phyloP scores from a whole-genome alignment of 2,888 invertebrate species.

The Hirtodrosophila cameraria region DNA sequence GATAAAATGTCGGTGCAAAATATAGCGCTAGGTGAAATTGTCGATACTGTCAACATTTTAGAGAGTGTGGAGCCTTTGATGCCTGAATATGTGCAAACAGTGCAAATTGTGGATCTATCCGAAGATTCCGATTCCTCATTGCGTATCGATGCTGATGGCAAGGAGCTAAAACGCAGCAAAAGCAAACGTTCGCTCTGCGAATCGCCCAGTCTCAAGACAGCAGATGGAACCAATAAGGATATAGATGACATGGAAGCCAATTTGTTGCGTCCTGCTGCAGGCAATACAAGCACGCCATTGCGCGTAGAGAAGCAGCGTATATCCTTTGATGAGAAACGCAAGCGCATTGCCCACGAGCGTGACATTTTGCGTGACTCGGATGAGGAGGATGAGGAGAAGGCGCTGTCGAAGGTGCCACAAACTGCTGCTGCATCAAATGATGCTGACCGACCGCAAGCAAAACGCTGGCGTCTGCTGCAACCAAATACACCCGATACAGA shows the following conservation, averaged over 20 bases:
- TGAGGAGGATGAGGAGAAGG: constrained; percentile 62
- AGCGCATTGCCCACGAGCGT: constrained; percentile 82
- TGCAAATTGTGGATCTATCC: constrained; percentile 86
- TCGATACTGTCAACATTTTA: constrained; percentile 85
- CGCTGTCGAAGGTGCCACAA: background rate
- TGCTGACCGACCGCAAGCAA: constrained; percentile 56
- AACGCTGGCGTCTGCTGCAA: constrained; percentile 79
- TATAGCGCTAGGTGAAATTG: constrained; percentile 83
- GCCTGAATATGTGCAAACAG: constrained; percentile 86
- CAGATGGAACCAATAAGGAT: constrained; percentile 46
- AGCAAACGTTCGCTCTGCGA: constrained; percentile 76
- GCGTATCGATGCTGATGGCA: constrained; percentile 65
- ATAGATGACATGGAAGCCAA: constrained; percentile 55
- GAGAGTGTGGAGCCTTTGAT: constrained; percentile 86
- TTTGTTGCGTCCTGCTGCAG: constrained; percentile 62
- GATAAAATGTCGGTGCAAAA: constrained; percentile 86
- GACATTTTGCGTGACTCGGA: constrained; percentile 83
- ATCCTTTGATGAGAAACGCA: constrained; percentile 84
- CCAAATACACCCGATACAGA: constrained; percentile 79
- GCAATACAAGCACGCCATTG: constrained; percentile 77
- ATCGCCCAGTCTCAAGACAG: constrained; percentile 50
- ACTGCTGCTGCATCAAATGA: constrained; percentile 8
- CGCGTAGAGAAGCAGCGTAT: constrained; percentile 83
- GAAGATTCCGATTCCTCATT: constrained; percentile 85
- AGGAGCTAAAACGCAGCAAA: constrained; percentile 67